Percentiles rank a stretch among this genome's conserved stretches.
Conservation (phyloP, 2,888 invertebrate species). For the Rhamphomyia laevipes region DNA sequence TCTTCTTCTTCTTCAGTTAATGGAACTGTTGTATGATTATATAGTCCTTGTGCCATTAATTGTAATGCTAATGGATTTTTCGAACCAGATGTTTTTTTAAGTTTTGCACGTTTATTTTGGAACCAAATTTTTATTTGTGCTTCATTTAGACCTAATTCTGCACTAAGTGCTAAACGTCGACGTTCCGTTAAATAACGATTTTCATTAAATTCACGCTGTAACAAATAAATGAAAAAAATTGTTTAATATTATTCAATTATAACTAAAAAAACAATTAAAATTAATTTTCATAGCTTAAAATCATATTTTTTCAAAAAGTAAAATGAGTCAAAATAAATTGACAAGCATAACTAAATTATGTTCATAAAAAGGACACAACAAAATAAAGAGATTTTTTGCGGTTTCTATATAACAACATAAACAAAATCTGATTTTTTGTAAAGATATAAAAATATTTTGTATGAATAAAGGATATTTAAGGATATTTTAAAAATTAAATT, state of each 20-base stretch:
- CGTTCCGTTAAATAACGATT: constrained; percentile 89
- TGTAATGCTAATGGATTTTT: constrained; percentile 78
- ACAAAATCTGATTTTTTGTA: neutral
- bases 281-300: too few species aligned
- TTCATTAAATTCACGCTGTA: constrained; percentile 77
- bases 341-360: neutral
- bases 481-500: neutral
- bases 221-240: constrained; percentile 10
- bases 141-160: constrained; percentile 84
- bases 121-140: constrained; percentile 98
- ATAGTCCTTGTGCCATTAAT: constrained; percentile 87
- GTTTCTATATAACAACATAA: neutral
- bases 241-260: neutral
- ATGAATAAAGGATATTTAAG: neutral
- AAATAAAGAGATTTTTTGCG: neutral
- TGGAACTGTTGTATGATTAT: constrained; percentile 76
- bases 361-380: constrained; percentile 1
- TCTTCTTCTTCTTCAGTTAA: constrained; percentile 64
- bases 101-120: constrained; percentile 93
- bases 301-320: constrained; percentile 11
- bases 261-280: neutral
- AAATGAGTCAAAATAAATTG: constrained; percentile 18
- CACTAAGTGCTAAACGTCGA: constrained; percentile 78
- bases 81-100: constrained; percentile 82
- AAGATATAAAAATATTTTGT: neutral